phyloP scores from a whole-genome alignment of 2,888 invertebrate genomes.

The Cheilosia soror region DNA sequence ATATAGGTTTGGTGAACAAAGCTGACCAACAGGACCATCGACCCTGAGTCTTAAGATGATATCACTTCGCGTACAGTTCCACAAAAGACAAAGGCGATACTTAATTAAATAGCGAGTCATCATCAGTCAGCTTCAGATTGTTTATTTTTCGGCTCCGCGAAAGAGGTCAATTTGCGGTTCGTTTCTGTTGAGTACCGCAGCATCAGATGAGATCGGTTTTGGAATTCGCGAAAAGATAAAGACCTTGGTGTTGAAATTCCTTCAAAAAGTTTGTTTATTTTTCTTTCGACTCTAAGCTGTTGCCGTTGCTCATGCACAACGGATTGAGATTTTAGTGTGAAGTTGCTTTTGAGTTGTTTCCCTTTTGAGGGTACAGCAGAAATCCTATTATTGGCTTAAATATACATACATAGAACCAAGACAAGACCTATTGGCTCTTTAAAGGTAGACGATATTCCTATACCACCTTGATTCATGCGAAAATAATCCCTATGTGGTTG shows the following conservation, averaged over 20 bases:
- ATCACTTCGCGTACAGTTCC: conserved; percentile 36
- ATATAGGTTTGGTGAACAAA: conserved; percentile 3
- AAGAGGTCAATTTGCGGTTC: conserved; percentile 60
- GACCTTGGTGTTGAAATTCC: conserved; percentile 45
- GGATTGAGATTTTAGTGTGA: neutral
- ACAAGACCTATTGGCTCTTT: neutral
- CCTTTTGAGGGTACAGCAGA: neutral
- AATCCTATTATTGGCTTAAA: conserved; percentile 57
- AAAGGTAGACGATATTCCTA: neutral
- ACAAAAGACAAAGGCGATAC: conserved; percentile 29
- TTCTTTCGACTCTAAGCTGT: conserved; percentile 24
- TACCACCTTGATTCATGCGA: conserved; percentile 38
- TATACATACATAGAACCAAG: neutral
- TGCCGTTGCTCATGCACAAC: neutral
- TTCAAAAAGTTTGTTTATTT: conserved; percentile 42
- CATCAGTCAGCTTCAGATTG: conserved; percentile 27
- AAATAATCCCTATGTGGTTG: conserved; percentile 12
- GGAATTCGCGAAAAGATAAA: conserved; percentile 32
- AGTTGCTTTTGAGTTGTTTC: conserved; percentile 5
- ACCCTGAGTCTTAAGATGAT: conserved; percentile 56
- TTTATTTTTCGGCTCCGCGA: conserved; percentile 53
- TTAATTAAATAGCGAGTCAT: conserved; percentile 52
- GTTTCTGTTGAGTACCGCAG: conserved; percentile 37
- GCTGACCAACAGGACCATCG: conserved; percentile 50
- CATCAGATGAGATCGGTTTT: conserved; percentile 24